Conservation (phyloP, 2,113 vertebrate genomes). For the Rana temporaria region DNA sequence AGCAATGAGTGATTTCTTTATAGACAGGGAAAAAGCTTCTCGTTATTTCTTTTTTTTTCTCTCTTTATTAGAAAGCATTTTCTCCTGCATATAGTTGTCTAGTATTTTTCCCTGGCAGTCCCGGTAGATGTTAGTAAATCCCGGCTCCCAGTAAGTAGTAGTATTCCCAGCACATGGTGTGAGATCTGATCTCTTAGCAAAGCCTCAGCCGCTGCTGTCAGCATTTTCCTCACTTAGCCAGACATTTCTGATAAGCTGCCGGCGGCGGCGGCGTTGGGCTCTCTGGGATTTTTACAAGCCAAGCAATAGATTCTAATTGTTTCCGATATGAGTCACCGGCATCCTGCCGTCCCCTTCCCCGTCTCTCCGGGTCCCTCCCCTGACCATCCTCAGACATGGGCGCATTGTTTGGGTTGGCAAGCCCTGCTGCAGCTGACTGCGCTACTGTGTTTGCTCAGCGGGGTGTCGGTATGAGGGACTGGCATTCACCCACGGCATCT, state of each 20-base stretch:
- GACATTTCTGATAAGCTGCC: conserved; percentile 8
- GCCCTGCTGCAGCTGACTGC: neutral
- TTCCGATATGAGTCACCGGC: conserved; percentile 42
- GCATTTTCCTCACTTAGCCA: neutral
- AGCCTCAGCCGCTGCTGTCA: neutral
- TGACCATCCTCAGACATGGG: conserved; percentile 3
- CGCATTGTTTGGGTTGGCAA: conserved; percentile 12
- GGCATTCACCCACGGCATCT: neutral
- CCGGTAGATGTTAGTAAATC: too few species aligned
- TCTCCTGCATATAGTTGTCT: too few species aligned
- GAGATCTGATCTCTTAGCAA: too few species aligned
- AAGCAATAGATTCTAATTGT: conserved; percentile 32
- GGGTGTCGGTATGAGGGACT: neutral
- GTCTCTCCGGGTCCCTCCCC: neutral
- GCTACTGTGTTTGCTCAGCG: conserved; percentile 14
- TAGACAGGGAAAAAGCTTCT: too few species aligned
- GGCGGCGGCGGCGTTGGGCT: conserved; percentile 22
- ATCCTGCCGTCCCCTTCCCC: neutral
- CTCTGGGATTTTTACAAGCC: neutral
- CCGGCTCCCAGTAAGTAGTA: too few species aligned
- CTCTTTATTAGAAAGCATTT: too few species aligned
- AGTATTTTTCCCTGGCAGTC: too few species aligned
- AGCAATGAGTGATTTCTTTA: too few species aligned
- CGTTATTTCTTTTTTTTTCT: too few species aligned
- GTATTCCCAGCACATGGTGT: too few species aligned